Evolutionary conservation across 2,888 invertebrate genomes (phyloP), one percentile per base, ranked within the genome.

Genomic region (Cryptophagus acutangulus): DNA sequence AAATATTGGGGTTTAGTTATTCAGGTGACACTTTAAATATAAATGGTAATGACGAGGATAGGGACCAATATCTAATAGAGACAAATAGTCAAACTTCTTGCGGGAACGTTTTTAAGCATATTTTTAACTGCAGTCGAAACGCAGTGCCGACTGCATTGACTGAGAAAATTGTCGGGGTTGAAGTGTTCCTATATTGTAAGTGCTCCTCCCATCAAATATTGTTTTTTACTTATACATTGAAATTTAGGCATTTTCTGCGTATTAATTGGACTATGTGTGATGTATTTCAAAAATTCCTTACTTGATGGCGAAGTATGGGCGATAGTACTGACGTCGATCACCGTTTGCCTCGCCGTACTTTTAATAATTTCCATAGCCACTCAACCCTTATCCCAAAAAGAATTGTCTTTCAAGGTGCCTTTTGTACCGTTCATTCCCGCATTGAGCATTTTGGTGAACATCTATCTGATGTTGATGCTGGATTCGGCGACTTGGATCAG

Each of bases 391-490:
- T 79, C 81, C 0, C 73, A 74, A 25, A 74, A 74, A 60, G 74
- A 76, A 48, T 67, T 83, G 1, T 74, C 78, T 0, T 84, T 84
- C 61, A 79, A 90, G 82, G 88, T 91, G 3, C 92, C 92, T 1
- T 68, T 84, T 10, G 86, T 92, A 1, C 93, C 93, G 1, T 70
- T 87, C 41, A 65, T 92, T 36, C 92, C 92, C 1, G 82, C 82
- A 24, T 57, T 87, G 30, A 90, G 90, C 60, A 83, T 90, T 47
- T 76, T 89, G 52, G 74, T 86, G 29, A 93, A 93, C 62, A 75
- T 90, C 39, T 87, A 90, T 63, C 71, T 93, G 14, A 90, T 93
- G 89, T 71, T 87, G 40, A 79, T 87, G 67, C 71, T 93, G 51
- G 84, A 85, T 49, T 55, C 67, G 1, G 73, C 77, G 48, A 92